phyloP scores from a whole-genome alignment of 92 coral and sea anemone species.

The Phenganax subtilis region DNA sequence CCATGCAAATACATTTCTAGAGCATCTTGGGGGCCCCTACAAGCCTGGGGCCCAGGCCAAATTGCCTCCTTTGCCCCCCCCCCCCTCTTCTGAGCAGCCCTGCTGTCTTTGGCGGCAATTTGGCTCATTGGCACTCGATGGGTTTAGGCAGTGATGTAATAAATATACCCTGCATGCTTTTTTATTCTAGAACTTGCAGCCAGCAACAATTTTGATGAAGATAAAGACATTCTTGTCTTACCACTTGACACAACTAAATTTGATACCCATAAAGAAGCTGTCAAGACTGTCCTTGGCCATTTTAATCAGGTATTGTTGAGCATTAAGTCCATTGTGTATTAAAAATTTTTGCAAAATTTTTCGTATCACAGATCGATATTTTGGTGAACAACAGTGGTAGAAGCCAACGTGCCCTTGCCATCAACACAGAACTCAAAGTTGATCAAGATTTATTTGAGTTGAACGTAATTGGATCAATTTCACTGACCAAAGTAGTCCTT shows the following conservation, averaged over 20 bases:
- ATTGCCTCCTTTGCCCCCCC: too few species aligned
- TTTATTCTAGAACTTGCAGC: slow-evolving; percentile 27
- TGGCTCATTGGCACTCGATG: too few species aligned
- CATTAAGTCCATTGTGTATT: background rate
- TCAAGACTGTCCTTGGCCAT: slow-evolving; percentile 51
- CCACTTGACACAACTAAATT: slow-evolving; percentile 61
- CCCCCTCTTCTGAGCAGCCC: too few species aligned
- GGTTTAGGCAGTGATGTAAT: too few species aligned
- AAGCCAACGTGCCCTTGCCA: slow-evolving; percentile 73
- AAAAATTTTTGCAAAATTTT: background rate
- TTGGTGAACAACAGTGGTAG: slow-evolving; percentile 95
- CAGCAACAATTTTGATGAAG: slow-evolving; percentile 37
- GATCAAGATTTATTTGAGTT: slow-evolving; percentile 79
- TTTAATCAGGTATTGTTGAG: slow-evolving; percentile 56
- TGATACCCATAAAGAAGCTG: slow-evolving; percentile 55
- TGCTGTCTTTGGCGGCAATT: too few species aligned
- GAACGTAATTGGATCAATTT: slow-evolving; percentile 71
- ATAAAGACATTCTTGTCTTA: slow-evolving; percentile 60
- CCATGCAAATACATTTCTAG: too few species aligned
- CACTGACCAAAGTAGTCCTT: slow-evolving; percentile 75
- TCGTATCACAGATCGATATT: slow-evolving; percentile 64
- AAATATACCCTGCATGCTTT: background rate
- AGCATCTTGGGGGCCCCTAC: too few species aligned
- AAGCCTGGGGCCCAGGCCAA: too few species aligned
- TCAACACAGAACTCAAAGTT: slow-evolving; percentile 74